These are phyloP conservation scores for Pristionchus pacificus DNA, from an alignment of 1,140 invertebrate genomes.

Conservation along the genomic window DNA sequence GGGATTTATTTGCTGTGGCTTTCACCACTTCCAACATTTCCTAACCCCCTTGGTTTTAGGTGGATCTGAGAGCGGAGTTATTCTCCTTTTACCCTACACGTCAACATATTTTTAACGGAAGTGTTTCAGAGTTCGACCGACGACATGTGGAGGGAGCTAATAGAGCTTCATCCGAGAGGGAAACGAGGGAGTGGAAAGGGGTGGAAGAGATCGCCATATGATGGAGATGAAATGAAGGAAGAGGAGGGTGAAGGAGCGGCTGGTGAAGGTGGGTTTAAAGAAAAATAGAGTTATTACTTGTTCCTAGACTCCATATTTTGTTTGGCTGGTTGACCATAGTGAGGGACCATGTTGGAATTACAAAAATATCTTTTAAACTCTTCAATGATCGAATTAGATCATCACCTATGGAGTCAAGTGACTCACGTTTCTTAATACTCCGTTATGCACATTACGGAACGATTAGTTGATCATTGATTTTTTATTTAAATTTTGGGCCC, in stretches of 20 bases:
- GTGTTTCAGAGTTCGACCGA: conserved; percentile 42
- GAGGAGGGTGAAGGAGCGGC: neutral
- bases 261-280: neutral
- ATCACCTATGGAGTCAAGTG: neutral
- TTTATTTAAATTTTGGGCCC: too few species aligned
- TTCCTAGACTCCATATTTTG: too few species aligned
- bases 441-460: neutral
- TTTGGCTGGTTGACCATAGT: too few species aligned
- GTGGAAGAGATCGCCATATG: neutral
- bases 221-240: neutral
- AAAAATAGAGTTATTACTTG: too few species aligned
- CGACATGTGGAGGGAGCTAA: conserved; percentile 51
- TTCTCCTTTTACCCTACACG: neutral
- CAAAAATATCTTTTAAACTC: neutral
- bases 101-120: neutral
- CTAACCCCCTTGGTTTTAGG: too few species aligned
- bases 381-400: neutral
- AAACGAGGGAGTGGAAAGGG: neutral
- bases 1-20: too few species aligned
- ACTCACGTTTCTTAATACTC: neutral
- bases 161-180: conserved; percentile 32
- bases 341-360: neutral
- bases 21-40: too few species aligned
- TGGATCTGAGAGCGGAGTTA: too few species aligned
- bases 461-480: too few species aligned